Conservation (phyloP, 1,140 invertebrate genomes). For the Habropoda laboriosa region DNA sequence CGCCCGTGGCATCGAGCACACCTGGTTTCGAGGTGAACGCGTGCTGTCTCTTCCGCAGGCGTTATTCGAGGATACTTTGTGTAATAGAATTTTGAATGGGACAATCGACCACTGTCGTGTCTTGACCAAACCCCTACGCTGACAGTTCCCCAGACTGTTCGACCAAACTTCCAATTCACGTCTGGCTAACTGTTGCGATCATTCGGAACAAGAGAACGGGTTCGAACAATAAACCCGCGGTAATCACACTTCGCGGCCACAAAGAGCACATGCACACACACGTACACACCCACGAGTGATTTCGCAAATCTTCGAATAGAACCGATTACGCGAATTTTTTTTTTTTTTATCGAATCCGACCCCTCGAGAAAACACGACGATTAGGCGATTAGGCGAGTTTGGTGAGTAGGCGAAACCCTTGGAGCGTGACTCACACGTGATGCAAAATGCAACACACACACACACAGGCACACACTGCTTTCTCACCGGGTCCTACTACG, state of each 20-base stretch:
- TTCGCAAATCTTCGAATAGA: constrained; percentile 27
- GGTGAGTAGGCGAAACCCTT: neutral
- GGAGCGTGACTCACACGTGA: constrained; percentile 24
- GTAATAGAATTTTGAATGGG: no score
- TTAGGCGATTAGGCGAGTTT: neutral
- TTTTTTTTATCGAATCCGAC: no score
- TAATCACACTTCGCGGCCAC: constrained; percentile 28
- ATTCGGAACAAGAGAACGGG: neutral
- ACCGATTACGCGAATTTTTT: neutral
- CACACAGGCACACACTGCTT: neutral
- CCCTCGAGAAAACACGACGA: neutral
- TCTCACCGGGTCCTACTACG: constrained; percentile 39
- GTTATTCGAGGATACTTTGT: no score
- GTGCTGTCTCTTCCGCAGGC: neutral
- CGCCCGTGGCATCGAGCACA: neutral
- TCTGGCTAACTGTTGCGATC: constrained; percentile 19
- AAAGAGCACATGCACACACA: constrained; percentile 28
- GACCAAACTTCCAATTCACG: neutral
- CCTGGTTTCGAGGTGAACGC: neutral
- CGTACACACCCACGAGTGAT: constrained; percentile 49
- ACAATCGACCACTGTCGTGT: no score
- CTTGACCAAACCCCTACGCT: neutral
- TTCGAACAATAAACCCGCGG: constrained; percentile 20
- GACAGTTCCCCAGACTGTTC: neutral
- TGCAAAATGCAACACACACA: no score